Evolutionary conservation across 2,797 vertebrate species (phyloP), one percentile per base, ranked within the genome.

Genomic region (Syncerus caffer): DNA sequence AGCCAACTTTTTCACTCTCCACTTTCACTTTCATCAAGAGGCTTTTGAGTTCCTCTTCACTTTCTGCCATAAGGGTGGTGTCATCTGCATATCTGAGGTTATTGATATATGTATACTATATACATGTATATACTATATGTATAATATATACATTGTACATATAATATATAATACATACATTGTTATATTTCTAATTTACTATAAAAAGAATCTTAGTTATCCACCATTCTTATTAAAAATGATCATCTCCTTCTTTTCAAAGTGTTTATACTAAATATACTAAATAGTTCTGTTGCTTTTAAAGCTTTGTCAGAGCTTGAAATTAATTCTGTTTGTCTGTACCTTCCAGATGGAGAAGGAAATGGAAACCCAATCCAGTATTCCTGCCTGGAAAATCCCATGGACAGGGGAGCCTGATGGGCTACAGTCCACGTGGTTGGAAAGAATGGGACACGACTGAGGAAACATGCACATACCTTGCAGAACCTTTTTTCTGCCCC

Each of bases 161-260:
- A 45, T 45, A 45, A 62, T 62, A 60, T 29, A 62, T 31, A 31
- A 62, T 31, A 62, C 16, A 62, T 31, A 31, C 29, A 62, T 82
- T 89, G 64, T n/a, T 85, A 25, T 87, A 82, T 34, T 89, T 96
- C 57, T 78, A 21, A 87, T 80, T 91, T 83, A 89, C 3, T 50
- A 78, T 50, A 31, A 76, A 87, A 50, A 76, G 15, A 78, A 64
- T 51, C 19, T 58, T 94, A 53, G 10, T 31, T 74, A 92, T 89
- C 64, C 21, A 94, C 89, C 55, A 93, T 45, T 95, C 71, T 96
- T 53, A 86, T 50, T 60, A 89, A 94, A 84, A 12, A 92, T 5
- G 25, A 53, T 45, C 55, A 83, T 7, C 3, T 60, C 12, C 51
- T 90, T 97, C 19, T 67, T 55, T 51, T 23, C 47, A 45, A 47